Evolutionary conservation across 2,888 invertebrate species (phyloP).

Genomic region (Morinoia aosen): DNA sequence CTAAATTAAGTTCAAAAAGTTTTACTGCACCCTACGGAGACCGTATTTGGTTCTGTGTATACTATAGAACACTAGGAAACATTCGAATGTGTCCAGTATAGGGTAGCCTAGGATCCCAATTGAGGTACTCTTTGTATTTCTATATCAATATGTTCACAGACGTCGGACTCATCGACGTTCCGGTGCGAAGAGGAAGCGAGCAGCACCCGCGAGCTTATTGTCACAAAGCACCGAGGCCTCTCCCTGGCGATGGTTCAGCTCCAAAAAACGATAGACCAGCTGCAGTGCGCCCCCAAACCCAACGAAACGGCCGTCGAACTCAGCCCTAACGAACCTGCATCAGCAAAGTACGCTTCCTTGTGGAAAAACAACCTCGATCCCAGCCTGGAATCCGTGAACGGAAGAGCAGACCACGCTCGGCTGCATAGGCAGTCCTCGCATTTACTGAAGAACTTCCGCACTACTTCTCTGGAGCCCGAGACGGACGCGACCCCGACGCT

Average conservation of each 20-base stretch:
- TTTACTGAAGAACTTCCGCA: not conserved
- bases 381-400: not conserved
- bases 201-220: not conserved
- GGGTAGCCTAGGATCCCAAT: no score
- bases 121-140: no score
- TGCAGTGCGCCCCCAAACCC: not conserved
- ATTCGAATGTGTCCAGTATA: no score
- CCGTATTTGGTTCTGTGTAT: no score
- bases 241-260: not conserved
- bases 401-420: not conserved
- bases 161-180: not conserved
- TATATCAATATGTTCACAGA: not conserved
- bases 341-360: conserved; percentile 15
- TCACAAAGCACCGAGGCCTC: not conserved
- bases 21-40: no score
- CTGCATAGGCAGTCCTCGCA: conserved; percentile 18
- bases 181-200: conserved; percentile 5
- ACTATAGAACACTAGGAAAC: no score
- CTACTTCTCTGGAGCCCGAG: not conserved
- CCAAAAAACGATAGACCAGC: not conserved
- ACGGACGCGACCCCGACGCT: not conserved
- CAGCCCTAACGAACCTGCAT: not conserved
- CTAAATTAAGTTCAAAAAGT: no score
- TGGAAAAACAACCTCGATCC: not conserved
- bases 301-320: not conserved